Evolutionary conservation across 2,888 invertebrate genomes (phyloP).

Genomic region (Lepidochitona cinerea): DNA sequence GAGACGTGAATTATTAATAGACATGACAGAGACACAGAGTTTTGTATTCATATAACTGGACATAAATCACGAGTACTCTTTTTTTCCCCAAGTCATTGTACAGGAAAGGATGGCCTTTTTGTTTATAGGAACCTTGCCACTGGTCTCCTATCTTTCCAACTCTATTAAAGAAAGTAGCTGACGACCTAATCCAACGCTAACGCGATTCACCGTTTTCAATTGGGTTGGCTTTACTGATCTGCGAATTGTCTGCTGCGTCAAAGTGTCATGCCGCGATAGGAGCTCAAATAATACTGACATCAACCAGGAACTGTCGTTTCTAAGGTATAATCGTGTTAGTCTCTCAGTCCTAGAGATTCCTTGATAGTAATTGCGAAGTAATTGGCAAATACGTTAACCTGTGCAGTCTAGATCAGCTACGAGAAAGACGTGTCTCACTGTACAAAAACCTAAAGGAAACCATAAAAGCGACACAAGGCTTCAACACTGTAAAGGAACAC

Average conservation of each 20-base stretch:
- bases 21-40: no score
- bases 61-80: no score
- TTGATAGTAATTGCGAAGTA: neutral
- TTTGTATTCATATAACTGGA: no score
- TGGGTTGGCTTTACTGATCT: neutral
- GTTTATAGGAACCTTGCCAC: neutral
- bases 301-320: neutral
- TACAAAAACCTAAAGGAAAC: no score
- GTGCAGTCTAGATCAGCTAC: no score
- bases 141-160: neutral
- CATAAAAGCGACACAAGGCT: no score
- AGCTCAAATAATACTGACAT: neutral
- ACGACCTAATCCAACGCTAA: neutral
- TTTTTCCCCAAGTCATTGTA: no score
- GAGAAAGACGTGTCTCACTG: no score
- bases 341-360: no score
- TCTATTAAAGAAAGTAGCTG: neutral
- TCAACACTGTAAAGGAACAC: no score
- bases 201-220: neutral
- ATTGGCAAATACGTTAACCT: neutral
- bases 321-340: neutral
- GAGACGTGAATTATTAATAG: no score
- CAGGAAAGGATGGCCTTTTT: neutral
- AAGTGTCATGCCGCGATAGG: neutral
- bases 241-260: neutral